Evolutionary conservation across 2,888 invertebrate genomes (phyloP), one percentile per base, ranked within the genome.

Genomic region (Galeopsomyia nigrocyanea): DNA sequence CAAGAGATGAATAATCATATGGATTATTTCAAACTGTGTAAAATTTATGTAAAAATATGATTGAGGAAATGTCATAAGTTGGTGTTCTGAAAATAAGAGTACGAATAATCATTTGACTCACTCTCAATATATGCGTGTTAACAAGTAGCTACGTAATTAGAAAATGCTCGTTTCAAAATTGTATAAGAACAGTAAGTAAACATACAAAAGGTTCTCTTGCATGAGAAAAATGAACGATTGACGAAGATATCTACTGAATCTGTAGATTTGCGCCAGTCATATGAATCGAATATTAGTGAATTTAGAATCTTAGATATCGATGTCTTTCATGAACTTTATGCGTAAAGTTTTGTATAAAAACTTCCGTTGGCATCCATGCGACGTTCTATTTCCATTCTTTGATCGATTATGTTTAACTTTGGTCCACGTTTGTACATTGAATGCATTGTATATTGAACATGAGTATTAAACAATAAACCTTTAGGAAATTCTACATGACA

Each of bases 91-190:
- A 17, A 57, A 31, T 60, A 63, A 50, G 22, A 64, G 39, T 47
- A 57, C 17, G 50, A 61, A 26, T 22, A 56, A 69, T 74, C 71
- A 73, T 76, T 77, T 76, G 75, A 78, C 75, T 78, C 78, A 78
- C 76, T 80, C 78, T 79, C 77, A 79, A 80, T 82, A 82, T 81
- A 82, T 83, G 76, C 81, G 78, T 83, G 80, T 83, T 82, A 80
- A 80, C 79, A 77, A 39, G 80, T 83, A 83, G 82, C 78, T 79
- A 80, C 79, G 81, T 83, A 80, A 79, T 75, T 82, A 82, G 80
- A 79, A 81, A 81, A 81, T 82, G 81, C 80, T 83, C 81, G 81
- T 83, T 82, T 80, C 82, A 84, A 81, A 79, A 82, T 84, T 70
- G 57, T 79, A n/a, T n/a, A 79, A 80, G 80, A 80, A 76, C 76